Evolutionary conservation across 2,797 vertebrate species (phyloP).

Genomic region (Anguilla megastoma): DNA sequence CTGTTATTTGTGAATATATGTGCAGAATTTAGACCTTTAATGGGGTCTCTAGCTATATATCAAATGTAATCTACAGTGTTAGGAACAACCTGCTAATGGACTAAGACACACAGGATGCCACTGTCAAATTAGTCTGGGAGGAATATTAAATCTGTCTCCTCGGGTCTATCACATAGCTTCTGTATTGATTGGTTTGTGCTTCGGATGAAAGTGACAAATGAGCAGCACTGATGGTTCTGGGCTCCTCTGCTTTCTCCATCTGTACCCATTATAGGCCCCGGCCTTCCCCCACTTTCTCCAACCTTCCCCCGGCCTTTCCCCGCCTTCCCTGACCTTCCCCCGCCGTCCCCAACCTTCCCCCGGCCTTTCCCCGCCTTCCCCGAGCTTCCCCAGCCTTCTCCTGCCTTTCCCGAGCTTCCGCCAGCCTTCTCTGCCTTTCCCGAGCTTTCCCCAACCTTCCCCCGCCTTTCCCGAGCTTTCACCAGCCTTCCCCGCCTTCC

Average conservation of each 20-base stretch:
- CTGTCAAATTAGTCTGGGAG: conserved; percentile 49
- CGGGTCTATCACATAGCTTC: conserved; percentile 43
- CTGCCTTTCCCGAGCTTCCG: no score
- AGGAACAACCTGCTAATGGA: conserved; percentile 47
- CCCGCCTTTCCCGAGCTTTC: no score
- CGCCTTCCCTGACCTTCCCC: no score
- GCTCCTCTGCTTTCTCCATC: conserved; percentile 36
- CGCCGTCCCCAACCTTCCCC: no score
- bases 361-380: no score
- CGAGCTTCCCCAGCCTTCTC: no score
- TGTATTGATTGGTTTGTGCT: conserved; percentile 47
- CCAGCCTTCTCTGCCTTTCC: no score
- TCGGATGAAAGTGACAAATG: conserved; percentile 67
- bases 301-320: no score
- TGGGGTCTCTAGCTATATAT: conserved; percentile 41
- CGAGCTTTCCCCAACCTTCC: no score
- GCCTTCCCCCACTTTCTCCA: background rate
- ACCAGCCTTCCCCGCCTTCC: no score
- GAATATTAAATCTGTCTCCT: conserved; percentile 47
- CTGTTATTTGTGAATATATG: background rate
- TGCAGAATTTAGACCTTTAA: conserved; percentile 50
- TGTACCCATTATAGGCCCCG: background rate
- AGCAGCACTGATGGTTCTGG: conserved; percentile 57
- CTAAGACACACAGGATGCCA: conserved; percentile 43
- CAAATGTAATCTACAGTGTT: conserved; percentile 38